Conservation (phyloP, 2,113 vertebrate species). For the Casuarius casuarius region DNA sequence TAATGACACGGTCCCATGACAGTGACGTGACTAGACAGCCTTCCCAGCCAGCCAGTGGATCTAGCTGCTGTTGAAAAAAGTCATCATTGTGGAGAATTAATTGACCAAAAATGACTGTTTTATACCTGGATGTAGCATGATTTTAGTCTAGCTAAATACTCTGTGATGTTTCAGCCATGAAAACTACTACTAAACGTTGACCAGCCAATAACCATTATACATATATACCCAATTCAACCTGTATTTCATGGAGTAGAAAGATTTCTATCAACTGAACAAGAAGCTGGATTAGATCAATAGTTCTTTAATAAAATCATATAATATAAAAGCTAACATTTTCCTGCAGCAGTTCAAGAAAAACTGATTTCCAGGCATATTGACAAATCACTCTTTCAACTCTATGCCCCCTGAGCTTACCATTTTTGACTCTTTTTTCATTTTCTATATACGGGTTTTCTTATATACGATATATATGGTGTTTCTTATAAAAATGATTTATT, state of each 20-base stretch:
- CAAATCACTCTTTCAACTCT: neutral
- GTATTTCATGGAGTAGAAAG: neutral
- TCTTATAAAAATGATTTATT: constrained; percentile 12
- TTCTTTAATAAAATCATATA: neutral
- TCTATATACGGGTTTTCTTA: neutral
- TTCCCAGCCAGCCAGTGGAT: neutral
- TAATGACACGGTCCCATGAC: neutral
- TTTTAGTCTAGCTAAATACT: neutral
- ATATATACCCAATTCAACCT: neutral
- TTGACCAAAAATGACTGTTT: neutral
- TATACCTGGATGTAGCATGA: neutral
- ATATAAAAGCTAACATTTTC: neutral
- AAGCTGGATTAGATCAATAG: neutral
- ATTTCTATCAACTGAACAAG: neutral
- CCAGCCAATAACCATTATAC: neutral
- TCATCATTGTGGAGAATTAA: neutral
- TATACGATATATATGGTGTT: neutral
- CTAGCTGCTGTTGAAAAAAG: neutral
- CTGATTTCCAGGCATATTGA: neutral
- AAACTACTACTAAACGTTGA: neutral
- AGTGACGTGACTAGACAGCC: neutral
- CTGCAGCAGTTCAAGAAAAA: neutral
- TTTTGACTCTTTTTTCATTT: constrained; percentile 3
- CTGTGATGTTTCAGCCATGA: neutral
- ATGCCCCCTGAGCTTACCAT: neutral